A percentile compares a stretch with the other conserved stretches of the same genome.
These are phyloP conservation scores for Electrona antarctica DNA, from an alignment of 2,113 vertebrate genomes.

Conservation along the genomic window DNA sequence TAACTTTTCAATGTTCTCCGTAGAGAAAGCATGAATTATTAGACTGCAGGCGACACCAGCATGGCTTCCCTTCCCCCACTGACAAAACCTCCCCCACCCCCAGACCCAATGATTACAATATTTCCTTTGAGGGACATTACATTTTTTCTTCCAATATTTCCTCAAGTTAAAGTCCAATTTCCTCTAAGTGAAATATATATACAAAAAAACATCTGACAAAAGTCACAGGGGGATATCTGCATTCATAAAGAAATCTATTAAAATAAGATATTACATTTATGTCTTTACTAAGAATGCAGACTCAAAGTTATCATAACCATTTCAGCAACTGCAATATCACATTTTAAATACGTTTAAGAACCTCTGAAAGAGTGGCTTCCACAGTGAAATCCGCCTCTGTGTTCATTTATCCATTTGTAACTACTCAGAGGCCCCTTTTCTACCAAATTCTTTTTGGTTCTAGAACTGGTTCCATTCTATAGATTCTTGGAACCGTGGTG, in stretches of 20 bases:
- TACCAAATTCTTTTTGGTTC: no score
- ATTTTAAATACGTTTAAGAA: conserved; percentile 1
- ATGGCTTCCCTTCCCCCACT: conserved; percentile 22
- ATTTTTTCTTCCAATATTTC: conserved; percentile 45
- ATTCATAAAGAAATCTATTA: conserved; percentile 15
- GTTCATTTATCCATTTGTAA: no score
- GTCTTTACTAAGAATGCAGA: conserved; percentile 32
- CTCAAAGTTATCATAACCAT: conserved; percentile 29
- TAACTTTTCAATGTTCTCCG: conserved; percentile 47
- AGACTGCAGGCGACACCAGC: conserved; percentile 33
- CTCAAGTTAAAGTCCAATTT: conserved; percentile 53
- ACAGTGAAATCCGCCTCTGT: no score
- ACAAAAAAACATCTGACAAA: conserved; percentile 52
- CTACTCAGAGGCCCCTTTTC: no score
- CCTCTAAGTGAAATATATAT: conserved; percentile 31
- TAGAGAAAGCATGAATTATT: conserved; percentile 51
- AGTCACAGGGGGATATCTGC: conserved; percentile 38
- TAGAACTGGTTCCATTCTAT: no score
- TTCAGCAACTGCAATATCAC: neutral
- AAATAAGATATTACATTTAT: conserved; percentile 35
- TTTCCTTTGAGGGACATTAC: conserved; percentile 37
- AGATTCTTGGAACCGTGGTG: no score
- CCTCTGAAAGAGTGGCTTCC: conserved; percentile 30
- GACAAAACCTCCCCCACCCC: conserved; percentile 9
- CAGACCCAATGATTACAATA: conserved; percentile 27